A percentile compares a stretch with the other conserved stretches of the same genome.
Evolutionary conservation across 64 coral and sea anemone genomes (phyloP).

Genomic region (Anthopleura sola): DNA sequence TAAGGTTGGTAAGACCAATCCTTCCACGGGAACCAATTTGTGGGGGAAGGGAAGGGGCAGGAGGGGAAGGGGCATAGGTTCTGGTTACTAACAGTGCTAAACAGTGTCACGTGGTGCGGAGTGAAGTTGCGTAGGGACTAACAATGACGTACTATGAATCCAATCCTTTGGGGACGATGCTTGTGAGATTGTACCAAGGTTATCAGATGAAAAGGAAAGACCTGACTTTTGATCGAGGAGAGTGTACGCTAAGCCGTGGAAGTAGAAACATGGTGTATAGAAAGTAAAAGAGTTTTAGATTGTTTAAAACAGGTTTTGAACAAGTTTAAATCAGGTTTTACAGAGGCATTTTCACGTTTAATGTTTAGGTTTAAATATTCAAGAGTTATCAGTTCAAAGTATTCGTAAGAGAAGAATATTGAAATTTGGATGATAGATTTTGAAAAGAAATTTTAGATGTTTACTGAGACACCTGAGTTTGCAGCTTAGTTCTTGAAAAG

Average conservation of each 20-base stretch:
- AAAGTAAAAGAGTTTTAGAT: conserved; percentile 1
- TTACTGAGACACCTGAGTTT: too few relatives aligned
- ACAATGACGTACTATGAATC: conserved; percentile 70
- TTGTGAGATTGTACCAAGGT: conserved; percentile 20
- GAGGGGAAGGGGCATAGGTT: too few relatives aligned
- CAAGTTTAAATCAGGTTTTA: not conserved
- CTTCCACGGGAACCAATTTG: not conserved
- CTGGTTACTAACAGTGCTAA: not conserved
- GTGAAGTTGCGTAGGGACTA: conserved; percentile 15
- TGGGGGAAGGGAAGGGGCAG: not conserved
- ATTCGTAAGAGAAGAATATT: not conserved
- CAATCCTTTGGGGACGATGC: conserved; percentile 47
- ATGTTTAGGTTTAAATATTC: not conserved
- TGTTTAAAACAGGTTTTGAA: conserved; percentile 5
- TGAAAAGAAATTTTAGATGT: not conserved
- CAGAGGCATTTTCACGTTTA: too few relatives aligned
- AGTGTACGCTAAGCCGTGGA: conserved; percentile 17
- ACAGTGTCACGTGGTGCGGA: not conserved
- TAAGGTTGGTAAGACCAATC: too few relatives aligned
- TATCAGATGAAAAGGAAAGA: conserved; percentile 42
- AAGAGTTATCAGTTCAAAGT: not conserved
- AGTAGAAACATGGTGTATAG: not conserved
- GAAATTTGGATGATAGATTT: not conserved
- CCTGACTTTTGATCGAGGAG: conserved; percentile 19
- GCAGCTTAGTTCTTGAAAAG: not conserved